Evolutionary conservation across 1,140 invertebrate species (phyloP).

Genomic region (Caligus rogercresseyi): DNA sequence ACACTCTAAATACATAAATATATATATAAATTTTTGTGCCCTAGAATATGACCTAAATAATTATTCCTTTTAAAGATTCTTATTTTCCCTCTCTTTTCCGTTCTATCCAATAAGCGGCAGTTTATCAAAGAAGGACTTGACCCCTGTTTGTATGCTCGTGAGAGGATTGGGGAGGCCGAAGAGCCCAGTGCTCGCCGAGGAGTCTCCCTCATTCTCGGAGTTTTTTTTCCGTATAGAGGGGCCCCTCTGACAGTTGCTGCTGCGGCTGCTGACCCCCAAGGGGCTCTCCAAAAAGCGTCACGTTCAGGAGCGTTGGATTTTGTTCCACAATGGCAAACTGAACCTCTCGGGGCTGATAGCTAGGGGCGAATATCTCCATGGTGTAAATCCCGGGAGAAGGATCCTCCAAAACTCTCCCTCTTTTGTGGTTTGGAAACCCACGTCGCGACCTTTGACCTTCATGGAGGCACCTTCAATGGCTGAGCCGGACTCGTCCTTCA

Average conservation of each 20-base stretch:
- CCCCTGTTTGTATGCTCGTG: background rate
- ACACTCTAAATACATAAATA: too few species aligned
- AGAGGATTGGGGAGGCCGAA: constrained; percentile 10
- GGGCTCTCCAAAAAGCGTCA: constrained; percentile 41
- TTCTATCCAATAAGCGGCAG: background rate
- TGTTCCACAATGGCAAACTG: constrained; percentile 69
- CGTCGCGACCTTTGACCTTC: constrained; percentile 56
- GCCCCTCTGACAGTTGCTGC: too few species aligned
- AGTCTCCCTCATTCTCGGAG: too few species aligned
- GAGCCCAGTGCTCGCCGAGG: background rate
- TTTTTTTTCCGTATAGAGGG: too few species aligned
- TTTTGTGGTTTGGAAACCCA: constrained; percentile 68
- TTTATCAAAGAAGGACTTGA: background rate
- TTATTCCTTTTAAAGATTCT: too few species aligned
- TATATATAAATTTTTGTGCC: too few species aligned
- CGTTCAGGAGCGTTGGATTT: constrained; percentile 62
- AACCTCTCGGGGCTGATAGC: constrained; percentile 55
- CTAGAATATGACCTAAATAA: too few species aligned
- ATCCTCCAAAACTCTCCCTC: constrained; percentile 87
- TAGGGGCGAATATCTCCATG: constrained; percentile 64
- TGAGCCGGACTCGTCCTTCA: constrained; percentile 57
- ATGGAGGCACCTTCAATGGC: constrained; percentile 62
- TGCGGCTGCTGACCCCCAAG: too few species aligned
- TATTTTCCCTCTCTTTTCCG: too few species aligned
- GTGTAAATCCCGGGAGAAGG: constrained; percentile 58